Conservation (phyloP, 1,140 invertebrate genomes). For the Drosophila navojoa region DNA sequence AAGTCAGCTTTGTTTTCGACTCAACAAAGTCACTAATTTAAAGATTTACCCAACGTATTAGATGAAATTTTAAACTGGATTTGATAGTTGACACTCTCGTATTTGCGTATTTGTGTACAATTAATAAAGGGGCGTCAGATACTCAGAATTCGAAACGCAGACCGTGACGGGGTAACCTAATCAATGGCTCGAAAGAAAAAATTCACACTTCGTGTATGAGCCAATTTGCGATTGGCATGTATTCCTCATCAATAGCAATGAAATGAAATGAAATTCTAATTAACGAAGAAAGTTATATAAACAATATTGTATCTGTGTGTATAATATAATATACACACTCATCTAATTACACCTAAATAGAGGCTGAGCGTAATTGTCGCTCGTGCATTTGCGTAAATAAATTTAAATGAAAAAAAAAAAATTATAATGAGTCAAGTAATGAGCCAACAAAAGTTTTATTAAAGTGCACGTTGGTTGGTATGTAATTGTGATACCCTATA, state of each 20-base stretch:
- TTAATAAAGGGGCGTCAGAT: slow-evolving; percentile 23
- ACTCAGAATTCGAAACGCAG: slow-evolving; percentile 11
- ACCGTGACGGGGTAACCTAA: slow-evolving; percentile 5
- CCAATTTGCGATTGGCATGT: slow-evolving; percentile 19
- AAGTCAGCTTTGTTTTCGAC: neutral
- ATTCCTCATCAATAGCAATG: no score
- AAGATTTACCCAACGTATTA: neutral
- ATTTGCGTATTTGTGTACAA: slow-evolving; percentile 24
- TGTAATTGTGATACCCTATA: slow-evolving; percentile 23
- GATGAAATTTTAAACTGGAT: neutral
- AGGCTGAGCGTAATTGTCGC: slow-evolving; percentile 38
- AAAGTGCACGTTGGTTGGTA: slow-evolving; percentile 19
- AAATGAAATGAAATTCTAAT: neutral
- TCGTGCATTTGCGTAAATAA: slow-evolving; percentile 55
- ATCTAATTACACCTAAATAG: slow-evolving; percentile 3
- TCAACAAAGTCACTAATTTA: neutral
- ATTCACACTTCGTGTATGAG: slow-evolving; percentile 23
- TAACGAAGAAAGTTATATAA: neutral
- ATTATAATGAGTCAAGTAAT: slow-evolving; percentile 29
- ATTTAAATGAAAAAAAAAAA: slow-evolving; percentile 14
- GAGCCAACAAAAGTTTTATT: slow-evolving; percentile 28
- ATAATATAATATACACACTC: neutral
- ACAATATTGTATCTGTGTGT: neutral
- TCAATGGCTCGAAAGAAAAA: neutral
- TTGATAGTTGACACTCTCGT: slow-evolving; percentile 1